Evolutionary conservation across 1,140 invertebrate genomes (phyloP).

Genomic region (Rhagoletis zephyria): DNA sequence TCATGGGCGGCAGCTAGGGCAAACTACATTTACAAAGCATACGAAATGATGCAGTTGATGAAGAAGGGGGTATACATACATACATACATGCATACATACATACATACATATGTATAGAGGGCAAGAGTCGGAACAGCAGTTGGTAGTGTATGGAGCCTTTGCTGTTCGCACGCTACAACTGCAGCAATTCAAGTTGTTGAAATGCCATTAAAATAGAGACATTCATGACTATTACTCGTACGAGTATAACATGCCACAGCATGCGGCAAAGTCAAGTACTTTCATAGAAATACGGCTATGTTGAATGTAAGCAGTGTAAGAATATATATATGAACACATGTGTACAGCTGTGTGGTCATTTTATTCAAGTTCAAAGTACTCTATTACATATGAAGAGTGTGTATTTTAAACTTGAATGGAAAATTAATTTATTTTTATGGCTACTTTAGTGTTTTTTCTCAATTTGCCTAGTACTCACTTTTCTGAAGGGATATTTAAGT

Average conservation of each 20-base stretch:
- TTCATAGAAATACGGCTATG: not conserved
- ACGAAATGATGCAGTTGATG: not conserved
- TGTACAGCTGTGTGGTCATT: not conserved
- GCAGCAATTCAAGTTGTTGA: slow-evolving; percentile 10
- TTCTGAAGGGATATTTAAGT: too few species aligned
- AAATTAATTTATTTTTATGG: not conserved
- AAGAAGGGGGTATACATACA: not conserved
- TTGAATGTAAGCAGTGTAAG: not conserved
- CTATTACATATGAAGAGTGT: not conserved
- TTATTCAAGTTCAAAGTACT: not conserved
- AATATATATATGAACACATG: not conserved
- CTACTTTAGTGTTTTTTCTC: not conserved
- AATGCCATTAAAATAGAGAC: slow-evolving; percentile 18
- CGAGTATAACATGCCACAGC: not conserved
- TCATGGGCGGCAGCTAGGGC: not conserved
- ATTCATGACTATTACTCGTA: not conserved
- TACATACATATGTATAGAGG: too few species aligned
- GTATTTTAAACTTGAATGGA: not conserved
- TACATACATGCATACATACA: too few species aligned
- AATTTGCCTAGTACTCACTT: too few species aligned
- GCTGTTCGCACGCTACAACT: not conserved
- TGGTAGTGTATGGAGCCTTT: not conserved
- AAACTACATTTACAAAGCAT: not conserved
- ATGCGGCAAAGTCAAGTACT: not conserved
- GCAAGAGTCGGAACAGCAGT: not conserved